phyloP scores from a whole-genome alignment of 2,888 invertebrate genomes.

The Thymelicus lineola region DNA sequence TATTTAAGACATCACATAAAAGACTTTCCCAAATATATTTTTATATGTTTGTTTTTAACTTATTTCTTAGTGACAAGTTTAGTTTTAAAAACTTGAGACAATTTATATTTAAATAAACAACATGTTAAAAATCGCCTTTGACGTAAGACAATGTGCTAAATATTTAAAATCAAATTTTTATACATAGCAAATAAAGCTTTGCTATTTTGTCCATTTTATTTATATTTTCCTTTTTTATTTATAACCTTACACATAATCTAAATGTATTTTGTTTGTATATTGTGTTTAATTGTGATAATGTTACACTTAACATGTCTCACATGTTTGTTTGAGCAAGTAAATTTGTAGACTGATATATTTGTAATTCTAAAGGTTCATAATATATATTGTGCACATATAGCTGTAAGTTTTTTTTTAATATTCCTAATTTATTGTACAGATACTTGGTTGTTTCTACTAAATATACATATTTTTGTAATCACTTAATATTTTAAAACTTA shows the following conservation, averaged over 20 bases:
- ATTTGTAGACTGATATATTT: constrained; percentile 21
- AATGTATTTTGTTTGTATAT: not conserved
- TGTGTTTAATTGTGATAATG: not conserved
- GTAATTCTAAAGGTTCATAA: not conserved
- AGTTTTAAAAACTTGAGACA: too few relatives aligned
- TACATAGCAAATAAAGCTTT: too few relatives aligned
- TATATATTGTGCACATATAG: constrained; percentile 14
- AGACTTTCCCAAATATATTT: too few relatives aligned
- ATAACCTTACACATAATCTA: not conserved
- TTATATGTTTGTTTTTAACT: too few relatives aligned
- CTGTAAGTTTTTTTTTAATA: not conserved
- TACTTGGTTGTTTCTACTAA: not conserved
- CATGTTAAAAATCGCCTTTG: too few relatives aligned
- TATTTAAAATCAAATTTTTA: too few relatives aligned
- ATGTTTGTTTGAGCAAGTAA: constrained; percentile 4
- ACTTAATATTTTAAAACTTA: not conserved
- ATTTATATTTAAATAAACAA: too few relatives aligned
- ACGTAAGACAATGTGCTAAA: too few relatives aligned
- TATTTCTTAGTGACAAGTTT: too few relatives aligned
- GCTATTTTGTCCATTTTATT: not conserved
- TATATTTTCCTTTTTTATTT: not conserved
- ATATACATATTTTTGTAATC: constrained; percentile 3
- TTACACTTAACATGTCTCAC: not conserved
- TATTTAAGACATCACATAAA: too few relatives aligned
- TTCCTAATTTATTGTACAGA: constrained; percentile 19